Evolutionary conservation across 1,140 invertebrate genomes (phyloP).

Genomic region (Agrypnia vestita): DNA sequence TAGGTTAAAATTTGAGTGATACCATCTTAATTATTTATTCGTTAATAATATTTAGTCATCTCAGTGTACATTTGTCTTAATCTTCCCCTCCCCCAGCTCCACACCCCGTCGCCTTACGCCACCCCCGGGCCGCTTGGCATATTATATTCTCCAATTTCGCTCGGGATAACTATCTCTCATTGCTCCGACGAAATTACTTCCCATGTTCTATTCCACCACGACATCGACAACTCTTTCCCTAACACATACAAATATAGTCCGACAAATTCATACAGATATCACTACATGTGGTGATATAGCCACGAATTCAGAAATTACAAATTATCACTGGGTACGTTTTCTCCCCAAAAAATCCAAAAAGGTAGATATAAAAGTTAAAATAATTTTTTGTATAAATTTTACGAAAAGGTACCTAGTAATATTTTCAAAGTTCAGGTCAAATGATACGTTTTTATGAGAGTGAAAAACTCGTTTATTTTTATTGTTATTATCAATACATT

Average conservation of each 20-base stretch:
- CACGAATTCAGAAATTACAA: no score
- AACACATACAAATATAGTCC: conserved; percentile 1
- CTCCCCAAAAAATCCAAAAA: no score
- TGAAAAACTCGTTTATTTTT: no score
- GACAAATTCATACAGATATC: neutral
- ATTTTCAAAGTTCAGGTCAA: no score
- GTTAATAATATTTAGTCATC: neutral
- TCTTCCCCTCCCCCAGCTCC: neutral
- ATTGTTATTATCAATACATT: no score
- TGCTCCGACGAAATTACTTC: conserved; percentile 60
- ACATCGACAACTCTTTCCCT: neutral
- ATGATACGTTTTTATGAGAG: no score
- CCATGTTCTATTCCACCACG: conserved; percentile 25
- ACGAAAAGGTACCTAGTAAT: no score
- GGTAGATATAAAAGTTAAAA: no score
- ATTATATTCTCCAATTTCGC: conserved; percentile 61
- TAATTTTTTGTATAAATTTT: no score
- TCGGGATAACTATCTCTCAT: conserved; percentile 62
- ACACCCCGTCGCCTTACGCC: neutral
- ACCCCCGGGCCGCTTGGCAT: conserved; percentile 31
- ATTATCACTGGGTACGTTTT: neutral
- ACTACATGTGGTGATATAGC: no score
- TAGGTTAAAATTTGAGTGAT: neutral
- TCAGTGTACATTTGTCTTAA: conserved; percentile 42
- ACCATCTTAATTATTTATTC: neutral